These are phyloP conservation scores for Fratercula arctica DNA, from an alignment of 2,797 vertebrate genomes.

Conservation along the genomic window DNA sequence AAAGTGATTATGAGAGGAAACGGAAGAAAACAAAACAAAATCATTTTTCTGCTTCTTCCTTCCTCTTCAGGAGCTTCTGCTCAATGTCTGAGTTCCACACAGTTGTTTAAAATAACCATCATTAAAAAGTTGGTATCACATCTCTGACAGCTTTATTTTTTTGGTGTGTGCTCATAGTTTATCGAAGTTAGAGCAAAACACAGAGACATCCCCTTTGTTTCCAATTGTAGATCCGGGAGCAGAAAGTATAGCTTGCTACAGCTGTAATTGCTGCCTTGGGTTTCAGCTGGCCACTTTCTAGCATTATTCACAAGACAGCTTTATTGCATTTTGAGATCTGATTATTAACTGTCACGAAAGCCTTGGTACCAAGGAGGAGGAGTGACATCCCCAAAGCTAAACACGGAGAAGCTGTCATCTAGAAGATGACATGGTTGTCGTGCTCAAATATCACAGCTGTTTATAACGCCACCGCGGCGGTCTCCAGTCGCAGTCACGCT, in stretches of 20 bases:
- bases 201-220: neutral
- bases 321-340: neutral
- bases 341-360: neutral
- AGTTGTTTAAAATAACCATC: neutral
- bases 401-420: neutral
- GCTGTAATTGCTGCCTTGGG: neutral
- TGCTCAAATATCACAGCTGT: neutral
- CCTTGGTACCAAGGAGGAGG: neutral
- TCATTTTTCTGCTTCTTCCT: neutral
- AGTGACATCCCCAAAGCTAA: conserved; percentile 8
- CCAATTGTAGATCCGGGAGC: neutral
- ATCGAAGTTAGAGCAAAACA: neutral
- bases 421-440: neutral
- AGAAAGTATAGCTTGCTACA: neutral
- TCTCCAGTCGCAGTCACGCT: accelerated
- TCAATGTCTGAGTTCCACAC: neutral
- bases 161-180: neutral
- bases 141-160: neutral
- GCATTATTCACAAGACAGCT: neutral
- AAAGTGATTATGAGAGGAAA: neutral
- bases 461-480: accelerated
- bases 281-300: neutral
- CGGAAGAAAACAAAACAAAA: neutral
- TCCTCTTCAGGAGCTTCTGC: neutral
- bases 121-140: neutral